A percentile compares a stretch with the other conserved stretches of the same genome.
phyloP scores from a whole-genome alignment of 2,113 vertebrate species.

The Himantopus leucocephalus region DNA sequence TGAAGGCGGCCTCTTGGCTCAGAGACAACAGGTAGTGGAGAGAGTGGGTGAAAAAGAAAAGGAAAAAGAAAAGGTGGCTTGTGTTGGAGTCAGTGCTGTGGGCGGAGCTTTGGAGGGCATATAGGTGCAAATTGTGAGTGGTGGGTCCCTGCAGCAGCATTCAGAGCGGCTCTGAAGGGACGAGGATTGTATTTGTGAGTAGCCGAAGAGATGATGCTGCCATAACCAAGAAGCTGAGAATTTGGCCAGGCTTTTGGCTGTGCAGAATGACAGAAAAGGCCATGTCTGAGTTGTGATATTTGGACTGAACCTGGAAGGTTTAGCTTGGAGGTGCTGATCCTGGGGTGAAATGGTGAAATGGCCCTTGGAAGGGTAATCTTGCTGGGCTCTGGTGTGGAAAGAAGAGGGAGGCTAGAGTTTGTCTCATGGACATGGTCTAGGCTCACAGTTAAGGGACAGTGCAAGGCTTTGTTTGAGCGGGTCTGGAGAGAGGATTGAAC shows the following conservation, averaged over 20 bases:
- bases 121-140: background rate
- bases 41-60: background rate
- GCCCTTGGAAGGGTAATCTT: background rate
- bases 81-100: background rate
- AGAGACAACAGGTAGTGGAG: background rate
- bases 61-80: background rate
- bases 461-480: background rate
- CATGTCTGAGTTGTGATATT: fast-evolving
- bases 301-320: background rate
- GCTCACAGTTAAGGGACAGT: background rate
- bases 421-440: background rate
- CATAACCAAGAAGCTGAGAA: background rate
- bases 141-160: background rate
- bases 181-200: background rate
- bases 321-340: background rate
- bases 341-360: background rate
- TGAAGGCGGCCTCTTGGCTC: background rate
- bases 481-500: background rate
- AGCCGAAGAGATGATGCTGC: background rate
- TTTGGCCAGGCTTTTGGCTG: background rate
- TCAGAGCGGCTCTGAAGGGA: background rate
- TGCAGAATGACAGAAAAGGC: background rate
- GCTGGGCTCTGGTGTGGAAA: background rate
- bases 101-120: background rate
- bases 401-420: background rate